Evolutionary conservation across 2,888 invertebrate species (phyloP).

Genomic region (Thalpophila matura): DNA sequence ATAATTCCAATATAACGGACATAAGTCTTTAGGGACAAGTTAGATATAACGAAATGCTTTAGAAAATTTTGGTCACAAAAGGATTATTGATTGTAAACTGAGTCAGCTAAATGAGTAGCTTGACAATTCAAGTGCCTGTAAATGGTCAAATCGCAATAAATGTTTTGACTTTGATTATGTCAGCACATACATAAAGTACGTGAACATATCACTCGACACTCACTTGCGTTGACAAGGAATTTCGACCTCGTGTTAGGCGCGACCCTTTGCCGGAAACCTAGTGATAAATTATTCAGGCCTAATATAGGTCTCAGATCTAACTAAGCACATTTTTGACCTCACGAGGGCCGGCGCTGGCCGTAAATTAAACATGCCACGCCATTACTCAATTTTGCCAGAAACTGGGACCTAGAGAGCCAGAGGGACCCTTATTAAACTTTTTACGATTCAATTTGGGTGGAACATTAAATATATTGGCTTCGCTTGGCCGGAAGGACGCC

Average conservation of each 20-base stretch:
- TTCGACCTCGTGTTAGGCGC: constrained; percentile 28
- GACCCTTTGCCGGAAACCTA: constrained; percentile 34
- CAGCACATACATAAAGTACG: constrained; percentile 23
- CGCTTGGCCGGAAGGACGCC: constrained; percentile 39
- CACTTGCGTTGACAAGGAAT: constrained; percentile 32
- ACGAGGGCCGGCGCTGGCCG: constrained; percentile 23
- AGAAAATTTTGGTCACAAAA: too few species aligned
- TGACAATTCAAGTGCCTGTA: too few species aligned
- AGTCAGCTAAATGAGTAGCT: constrained; percentile 9
- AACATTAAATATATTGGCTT: constrained; percentile 62
- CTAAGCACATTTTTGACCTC: constrained; percentile 35
- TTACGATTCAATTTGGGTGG: constrained; percentile 58
- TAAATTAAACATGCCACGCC: constrained; percentile 62
- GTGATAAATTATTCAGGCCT: constrained; percentile 39
- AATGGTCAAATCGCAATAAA: too few species aligned
- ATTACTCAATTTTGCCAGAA: constrained; percentile 62
- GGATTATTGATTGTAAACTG: constrained; percentile 14
- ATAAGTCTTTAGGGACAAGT: not conserved
- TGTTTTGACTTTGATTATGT: too few species aligned
- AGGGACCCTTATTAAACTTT: constrained; percentile 63
- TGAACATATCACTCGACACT: not conserved
- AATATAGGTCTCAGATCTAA: constrained; percentile 43
- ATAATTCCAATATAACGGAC: too few species aligned
- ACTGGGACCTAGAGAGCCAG: constrained; percentile 41
- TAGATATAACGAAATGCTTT: too few species aligned